Percentiles rank a stretch among this genome's conserved stretches.
Conservation (phyloP, 2,888 invertebrate genomes). For the Agrilus mali region DNA sequence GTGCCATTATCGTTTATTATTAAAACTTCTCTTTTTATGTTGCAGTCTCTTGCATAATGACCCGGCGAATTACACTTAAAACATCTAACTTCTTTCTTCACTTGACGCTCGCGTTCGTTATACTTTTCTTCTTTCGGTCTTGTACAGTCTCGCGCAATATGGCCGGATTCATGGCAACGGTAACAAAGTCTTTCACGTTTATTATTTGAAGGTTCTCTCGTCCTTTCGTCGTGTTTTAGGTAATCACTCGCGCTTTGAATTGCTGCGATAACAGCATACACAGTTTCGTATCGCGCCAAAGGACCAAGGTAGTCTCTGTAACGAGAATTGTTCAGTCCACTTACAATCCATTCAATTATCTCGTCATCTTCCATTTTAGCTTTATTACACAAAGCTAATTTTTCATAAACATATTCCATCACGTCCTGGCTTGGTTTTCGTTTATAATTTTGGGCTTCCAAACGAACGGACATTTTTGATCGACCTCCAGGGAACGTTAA, state of each 20-base stretch:
- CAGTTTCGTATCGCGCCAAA: slow-evolving; percentile 8
- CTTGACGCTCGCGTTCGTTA: too few species aligned
- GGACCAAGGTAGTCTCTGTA: slow-evolving; percentile 9
- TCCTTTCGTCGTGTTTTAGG: background rate
- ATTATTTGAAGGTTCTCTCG: background rate
- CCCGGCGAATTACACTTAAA: too few species aligned
- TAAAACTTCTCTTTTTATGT: background rate
- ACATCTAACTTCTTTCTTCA: too few species aligned
- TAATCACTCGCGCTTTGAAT: slow-evolving; percentile 3
- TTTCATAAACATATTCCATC: slow-evolving; percentile 12
- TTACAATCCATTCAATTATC: slow-evolving; percentile 11
- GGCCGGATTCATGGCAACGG: too few species aligned
- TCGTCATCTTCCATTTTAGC: slow-evolving; percentile 10
- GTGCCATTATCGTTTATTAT: background rate
- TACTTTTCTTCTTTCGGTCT: too few species aligned
- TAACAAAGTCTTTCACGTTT: too few species aligned
- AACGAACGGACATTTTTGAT: slow-evolving; percentile 2
- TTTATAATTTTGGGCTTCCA: slow-evolving; percentile 12
- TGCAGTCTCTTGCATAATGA: too few species aligned
- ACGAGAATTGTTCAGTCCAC: slow-evolving; percentile 6
- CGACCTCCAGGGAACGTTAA: slow-evolving; percentile 1
- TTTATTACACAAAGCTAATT: slow-evolving; percentile 13
- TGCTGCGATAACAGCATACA: slow-evolving; percentile 8
- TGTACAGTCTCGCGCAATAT: too few species aligned
- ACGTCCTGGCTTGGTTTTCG: slow-evolving; percentile 9